phyloP scores from a whole-genome alignment of 2,113 vertebrate species.

The Potamarius usumacintae region DNA sequence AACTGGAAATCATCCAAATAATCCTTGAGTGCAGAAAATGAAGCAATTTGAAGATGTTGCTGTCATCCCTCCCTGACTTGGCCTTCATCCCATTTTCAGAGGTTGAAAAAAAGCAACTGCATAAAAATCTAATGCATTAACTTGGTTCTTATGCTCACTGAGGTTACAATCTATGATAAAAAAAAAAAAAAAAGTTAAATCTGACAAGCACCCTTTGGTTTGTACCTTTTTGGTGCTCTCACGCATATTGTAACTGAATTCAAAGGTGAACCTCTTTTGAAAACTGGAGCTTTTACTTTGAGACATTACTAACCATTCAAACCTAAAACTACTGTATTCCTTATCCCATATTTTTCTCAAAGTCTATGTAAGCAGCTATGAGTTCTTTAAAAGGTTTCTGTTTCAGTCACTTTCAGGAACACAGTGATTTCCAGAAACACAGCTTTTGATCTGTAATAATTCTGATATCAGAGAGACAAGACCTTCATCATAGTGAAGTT shows the following conservation, averaged over 20 bases:
- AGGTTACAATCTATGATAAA: background rate
- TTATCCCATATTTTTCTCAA: no score
- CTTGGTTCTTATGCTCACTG: no score
- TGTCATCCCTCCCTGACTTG: background rate
- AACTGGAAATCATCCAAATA: background rate
- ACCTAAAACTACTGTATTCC: no score
- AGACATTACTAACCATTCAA: background rate
- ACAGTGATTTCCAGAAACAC: background rate
- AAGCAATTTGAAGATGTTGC: background rate
- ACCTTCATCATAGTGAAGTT: slow-evolving; percentile 79
- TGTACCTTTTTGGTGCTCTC: background rate
- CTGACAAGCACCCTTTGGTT: no score
- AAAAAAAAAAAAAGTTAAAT: background rate
- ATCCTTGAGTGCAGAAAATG: background rate
- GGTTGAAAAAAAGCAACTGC: background rate
- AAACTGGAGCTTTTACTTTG: background rate
- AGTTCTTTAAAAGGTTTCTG: background rate
- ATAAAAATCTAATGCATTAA: background rate
- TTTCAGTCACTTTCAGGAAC: background rate
- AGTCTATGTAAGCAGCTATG: background rate
- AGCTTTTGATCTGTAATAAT: slow-evolving; percentile 17
- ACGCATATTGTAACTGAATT: background rate
- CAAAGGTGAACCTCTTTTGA: background rate
- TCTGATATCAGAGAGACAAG: slow-evolving; percentile 68
- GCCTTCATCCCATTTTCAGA: background rate